Evolutionary conservation across 1,140 invertebrate genomes (phyloP).

Genomic region (Coptotermes formosanus): DNA sequence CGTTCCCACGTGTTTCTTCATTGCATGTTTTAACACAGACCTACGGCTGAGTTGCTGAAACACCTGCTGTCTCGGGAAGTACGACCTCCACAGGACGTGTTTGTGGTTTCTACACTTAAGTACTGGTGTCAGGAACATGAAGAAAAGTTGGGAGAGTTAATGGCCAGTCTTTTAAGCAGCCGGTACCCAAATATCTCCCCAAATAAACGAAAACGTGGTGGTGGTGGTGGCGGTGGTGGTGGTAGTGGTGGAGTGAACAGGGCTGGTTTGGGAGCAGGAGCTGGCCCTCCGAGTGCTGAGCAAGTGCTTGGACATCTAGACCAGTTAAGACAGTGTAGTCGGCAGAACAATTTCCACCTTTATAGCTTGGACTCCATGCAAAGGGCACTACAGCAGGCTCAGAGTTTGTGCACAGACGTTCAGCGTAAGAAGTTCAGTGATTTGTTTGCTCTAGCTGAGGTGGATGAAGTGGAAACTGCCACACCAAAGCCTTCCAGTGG

Average conservation of each 20-base stretch:
- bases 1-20: too few relatives aligned
- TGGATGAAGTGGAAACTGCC: constrained; percentile 69
- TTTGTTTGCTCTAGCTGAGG: constrained; percentile 85
- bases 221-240: constrained; percentile 37
- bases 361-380: constrained; percentile 85
- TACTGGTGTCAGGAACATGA: constrained; percentile 92
- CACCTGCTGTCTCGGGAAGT: constrained; percentile 78
- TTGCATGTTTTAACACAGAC: constrained; percentile 50
- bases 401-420: constrained; percentile 75
- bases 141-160: constrained; percentile 82
- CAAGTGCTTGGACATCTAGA: constrained; percentile 83
- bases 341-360: constrained; percentile 58
- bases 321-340: constrained; percentile 76
- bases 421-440: constrained; percentile 88
- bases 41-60: constrained; percentile 79
- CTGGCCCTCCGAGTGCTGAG: constrained; percentile 53
- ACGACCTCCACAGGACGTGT: constrained; percentile 68
- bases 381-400: constrained; percentile 77
- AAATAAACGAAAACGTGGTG: constrained; percentile 81
- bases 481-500: constrained; percentile 48
- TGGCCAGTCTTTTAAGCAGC: constrained; percentile 72
- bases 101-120: constrained; percentile 85
- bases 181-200: constrained; percentile 82
- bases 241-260: background rate
- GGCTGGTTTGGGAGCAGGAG: background rate